A percentile compares a stretch with the other conserved stretches of the same genome.
These are phyloP conservation scores for Rhodeus uyekii DNA, from an alignment of 2,797 vertebrate species.

Conservation along the genomic window DNA sequence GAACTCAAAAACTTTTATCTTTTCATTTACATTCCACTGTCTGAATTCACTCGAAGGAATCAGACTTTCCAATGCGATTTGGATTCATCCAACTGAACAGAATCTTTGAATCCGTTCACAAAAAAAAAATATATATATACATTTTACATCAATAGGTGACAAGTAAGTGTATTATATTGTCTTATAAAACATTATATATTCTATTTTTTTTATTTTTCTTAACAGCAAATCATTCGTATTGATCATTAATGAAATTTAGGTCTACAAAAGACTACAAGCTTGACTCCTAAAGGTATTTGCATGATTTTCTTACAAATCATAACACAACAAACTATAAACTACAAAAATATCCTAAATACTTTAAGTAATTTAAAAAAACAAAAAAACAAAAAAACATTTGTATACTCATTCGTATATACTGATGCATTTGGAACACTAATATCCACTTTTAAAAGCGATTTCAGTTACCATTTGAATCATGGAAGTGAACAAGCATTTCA, in stretches of 20 bases:
- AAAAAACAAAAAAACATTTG: too few relatives aligned
- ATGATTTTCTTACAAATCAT: neutral
- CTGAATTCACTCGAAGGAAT: neutral
- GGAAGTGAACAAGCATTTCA: neutral
- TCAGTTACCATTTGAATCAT: neutral
- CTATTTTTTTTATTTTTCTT: too few relatives aligned
- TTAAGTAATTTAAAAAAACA: neutral
- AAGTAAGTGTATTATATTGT: neutral
- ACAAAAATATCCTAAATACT: neutral
- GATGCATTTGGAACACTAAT: too few relatives aligned
- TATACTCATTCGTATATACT: too few relatives aligned
- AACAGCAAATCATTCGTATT: neutral
- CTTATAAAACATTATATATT: neutral
- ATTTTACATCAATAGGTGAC: neutral
- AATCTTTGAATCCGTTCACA: neutral
- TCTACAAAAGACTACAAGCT: neutral
- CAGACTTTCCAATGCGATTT: neutral
- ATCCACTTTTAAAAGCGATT: neutral
- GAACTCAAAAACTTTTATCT: neutral
- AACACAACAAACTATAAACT: neutral
- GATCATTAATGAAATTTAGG: neutral
- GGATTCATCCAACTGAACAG: neutral
- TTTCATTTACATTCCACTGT: neutral
- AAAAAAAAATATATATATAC: too few relatives aligned
- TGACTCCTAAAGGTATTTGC: neutral